These are phyloP conservation scores for Ischnura elegans DNA, from an alignment of 2,888 invertebrate genomes.

Conservation along the genomic window DNA sequence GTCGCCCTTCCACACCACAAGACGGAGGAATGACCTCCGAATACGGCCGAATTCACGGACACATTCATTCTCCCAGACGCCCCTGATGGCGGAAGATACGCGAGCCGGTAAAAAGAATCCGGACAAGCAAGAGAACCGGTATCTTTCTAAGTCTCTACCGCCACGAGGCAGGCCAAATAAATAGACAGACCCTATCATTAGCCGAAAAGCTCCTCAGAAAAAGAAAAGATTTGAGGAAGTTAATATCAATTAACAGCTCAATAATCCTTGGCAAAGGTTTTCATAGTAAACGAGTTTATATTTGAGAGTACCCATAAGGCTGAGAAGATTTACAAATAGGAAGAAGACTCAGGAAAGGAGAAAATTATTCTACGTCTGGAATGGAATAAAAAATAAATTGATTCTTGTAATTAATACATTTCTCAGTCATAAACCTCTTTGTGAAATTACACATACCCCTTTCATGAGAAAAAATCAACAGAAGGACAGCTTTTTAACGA, in stretches of 20 bases:
- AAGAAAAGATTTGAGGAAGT: not conserved
- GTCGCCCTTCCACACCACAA: not conserved
- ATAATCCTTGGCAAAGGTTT: not conserved
- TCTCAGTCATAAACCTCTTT: too few species aligned
- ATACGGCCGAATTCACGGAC: not conserved
- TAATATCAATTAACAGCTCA: not conserved
- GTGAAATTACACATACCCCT: too few species aligned
- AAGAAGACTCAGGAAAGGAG: too few species aligned
- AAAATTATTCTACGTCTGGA: too few species aligned
- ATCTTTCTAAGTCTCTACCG: not conserved
- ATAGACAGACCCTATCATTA: not conserved
- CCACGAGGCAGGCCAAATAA: not conserved
- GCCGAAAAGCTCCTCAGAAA: not conserved
- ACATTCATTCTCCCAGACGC: not conserved
- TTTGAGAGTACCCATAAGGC: too few species aligned
- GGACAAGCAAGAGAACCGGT: conserved; percentile 7
- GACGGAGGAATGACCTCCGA: not conserved
- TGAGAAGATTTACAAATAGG: too few species aligned
- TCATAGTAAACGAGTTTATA: too few species aligned
- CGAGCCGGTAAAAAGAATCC: not conserved
- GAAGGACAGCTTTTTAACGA: too few species aligned
- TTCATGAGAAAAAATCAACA: too few species aligned
- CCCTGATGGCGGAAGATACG: not conserved
- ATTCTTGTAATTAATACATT: too few species aligned
- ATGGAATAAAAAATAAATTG: too few species aligned